These are phyloP conservation scores for Timema cristinae DNA, from an alignment of 2,888 invertebrate species.

Conservation along the genomic window DNA sequence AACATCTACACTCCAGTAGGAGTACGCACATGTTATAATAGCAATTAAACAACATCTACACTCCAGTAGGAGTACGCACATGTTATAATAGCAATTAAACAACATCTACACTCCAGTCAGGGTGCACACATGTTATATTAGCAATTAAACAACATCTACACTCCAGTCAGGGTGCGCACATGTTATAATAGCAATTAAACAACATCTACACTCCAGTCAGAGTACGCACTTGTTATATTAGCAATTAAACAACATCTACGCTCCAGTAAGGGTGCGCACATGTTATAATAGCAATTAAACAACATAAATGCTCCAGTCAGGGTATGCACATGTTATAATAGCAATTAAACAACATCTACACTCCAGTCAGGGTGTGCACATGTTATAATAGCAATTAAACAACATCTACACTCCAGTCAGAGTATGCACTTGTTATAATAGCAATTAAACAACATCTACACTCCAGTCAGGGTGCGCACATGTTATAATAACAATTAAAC, in stretches of 20 bases:
- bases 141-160: conserved; percentile 53
- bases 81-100: no score
- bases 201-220: conserved; percentile 71
- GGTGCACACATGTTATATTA: conserved; percentile 41
- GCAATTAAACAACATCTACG: conserved; percentile 53
- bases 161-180: conserved; percentile 61
- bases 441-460: conserved; percentile 53
- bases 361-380: conserved; percentile 69
- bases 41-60: conserved; percentile 53
- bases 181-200: no score
- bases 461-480: conserved; percentile 61
- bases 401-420: conserved; percentile 71
- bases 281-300: no score
- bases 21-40: conserved; percentile 41
- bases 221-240: conserved; percentile 41
- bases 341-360: no score
- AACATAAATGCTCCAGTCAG: conserved; percentile 71
- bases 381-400: no score
- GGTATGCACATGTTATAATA: conserved; percentile 41
- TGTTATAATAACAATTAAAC: no score
- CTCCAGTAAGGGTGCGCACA: conserved; percentile 61
- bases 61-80: conserved; percentile 61
- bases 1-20: conserved; percentile 71
- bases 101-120: conserved; percentile 71
- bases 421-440: conserved; percentile 41